Evolutionary conservation across 2,797 vertebrate species (phyloP).

Genomic region (Molossus alvarezi): DNA sequence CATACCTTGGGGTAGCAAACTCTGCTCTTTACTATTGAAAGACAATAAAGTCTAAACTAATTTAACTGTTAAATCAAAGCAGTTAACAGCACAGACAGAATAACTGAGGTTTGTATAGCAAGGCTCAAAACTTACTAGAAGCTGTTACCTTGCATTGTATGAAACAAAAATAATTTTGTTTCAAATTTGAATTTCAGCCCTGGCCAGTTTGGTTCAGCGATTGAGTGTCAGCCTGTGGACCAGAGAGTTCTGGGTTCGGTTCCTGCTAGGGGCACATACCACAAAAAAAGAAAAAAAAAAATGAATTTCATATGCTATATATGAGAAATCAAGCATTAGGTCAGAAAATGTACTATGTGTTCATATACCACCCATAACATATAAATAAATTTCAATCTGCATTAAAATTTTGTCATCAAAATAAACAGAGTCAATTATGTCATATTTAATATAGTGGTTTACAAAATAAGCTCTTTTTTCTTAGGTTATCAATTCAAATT

Average conservation of each 20-base stretch:
- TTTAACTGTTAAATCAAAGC: background rate
- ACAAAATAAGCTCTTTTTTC: background rate
- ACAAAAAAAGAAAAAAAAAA: no score
- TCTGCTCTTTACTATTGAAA: background rate
- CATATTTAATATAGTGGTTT: background rate
- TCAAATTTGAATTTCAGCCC: background rate
- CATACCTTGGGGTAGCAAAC: background rate
- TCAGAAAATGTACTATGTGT: background rate
- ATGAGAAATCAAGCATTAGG: background rate
- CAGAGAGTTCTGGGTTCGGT: no score
- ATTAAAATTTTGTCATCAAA: conserved; percentile 22
- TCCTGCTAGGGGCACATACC: no score
- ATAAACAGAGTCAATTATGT: background rate
- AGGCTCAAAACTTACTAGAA: background rate
- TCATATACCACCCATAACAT: background rate
- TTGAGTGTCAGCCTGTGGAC: no score
- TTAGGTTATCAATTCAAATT: background rate
- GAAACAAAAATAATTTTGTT: background rate
- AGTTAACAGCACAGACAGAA: background rate
- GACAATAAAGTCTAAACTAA: background rate
- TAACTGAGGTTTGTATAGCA: background rate
- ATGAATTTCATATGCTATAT: background rate
- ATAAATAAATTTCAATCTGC: background rate
- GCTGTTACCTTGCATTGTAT: background rate
- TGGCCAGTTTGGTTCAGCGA: no score